Evolutionary conservation across 2,113 vertebrate species (phyloP).

Genomic region (Orycteropus afer): DNA sequence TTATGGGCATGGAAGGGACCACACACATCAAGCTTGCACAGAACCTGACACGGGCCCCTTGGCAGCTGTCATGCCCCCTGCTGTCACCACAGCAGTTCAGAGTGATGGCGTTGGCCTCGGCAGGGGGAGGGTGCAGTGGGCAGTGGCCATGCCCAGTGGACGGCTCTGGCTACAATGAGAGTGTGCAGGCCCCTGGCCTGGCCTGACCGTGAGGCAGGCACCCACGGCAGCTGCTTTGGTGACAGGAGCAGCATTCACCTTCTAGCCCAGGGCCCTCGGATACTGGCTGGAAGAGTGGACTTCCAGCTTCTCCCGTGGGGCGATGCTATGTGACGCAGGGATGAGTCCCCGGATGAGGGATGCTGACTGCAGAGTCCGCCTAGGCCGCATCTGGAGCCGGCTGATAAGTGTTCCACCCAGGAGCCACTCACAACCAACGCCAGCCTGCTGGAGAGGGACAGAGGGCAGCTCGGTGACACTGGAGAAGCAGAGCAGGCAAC

Average conservation of each 20-base stretch:
- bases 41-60: too few relatives aligned
- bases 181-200: too few relatives aligned
- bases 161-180: accelerated
- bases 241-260: accelerated
- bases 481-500: neutral
- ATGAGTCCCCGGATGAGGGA: accelerated
- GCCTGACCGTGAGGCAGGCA: neutral
- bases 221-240: accelerated
- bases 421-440: neutral
- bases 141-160: accelerated
- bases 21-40: too few relatives aligned
- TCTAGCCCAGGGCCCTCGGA: neutral
- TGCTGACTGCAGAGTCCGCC: accelerated
- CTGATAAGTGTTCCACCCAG: neutral
- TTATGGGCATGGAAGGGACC: too few relatives aligned
- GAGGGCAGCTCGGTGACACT: too few relatives aligned
- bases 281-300: neutral
- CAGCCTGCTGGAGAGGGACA: neutral
- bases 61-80: too few relatives aligned
- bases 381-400: neutral
- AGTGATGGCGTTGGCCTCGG: too few relatives aligned
- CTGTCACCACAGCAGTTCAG: too few relatives aligned
- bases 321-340: too few relatives aligned
- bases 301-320: too few relatives aligned
- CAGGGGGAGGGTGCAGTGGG: neutral